Conservation (phyloP, 2,113 vertebrate genomes). For the Cyanocitta stelleri region DNA sequence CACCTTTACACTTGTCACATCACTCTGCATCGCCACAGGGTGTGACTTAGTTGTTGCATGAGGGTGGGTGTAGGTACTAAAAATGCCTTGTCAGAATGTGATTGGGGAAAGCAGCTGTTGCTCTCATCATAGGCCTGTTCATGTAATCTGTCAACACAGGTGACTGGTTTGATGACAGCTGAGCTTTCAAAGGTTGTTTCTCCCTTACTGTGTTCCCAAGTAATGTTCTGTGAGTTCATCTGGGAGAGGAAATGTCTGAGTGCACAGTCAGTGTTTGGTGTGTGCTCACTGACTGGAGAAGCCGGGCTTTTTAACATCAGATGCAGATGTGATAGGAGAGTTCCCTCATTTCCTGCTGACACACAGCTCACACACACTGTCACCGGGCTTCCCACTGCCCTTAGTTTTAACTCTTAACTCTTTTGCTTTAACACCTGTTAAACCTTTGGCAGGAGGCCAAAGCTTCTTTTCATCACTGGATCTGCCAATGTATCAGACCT, state of each 20-base stretch:
- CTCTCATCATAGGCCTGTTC: not conserved
- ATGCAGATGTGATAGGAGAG: not conserved
- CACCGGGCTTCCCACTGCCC: not conserved
- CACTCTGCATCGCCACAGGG: not conserved
- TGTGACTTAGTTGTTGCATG: not conserved
- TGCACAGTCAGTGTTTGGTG: not conserved
- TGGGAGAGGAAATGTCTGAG: not conserved
- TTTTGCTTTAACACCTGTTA: not conserved
- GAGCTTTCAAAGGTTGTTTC: not conserved
- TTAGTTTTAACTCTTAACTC: not conserved
- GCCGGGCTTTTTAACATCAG: accelerated
- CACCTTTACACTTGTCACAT: not conserved
- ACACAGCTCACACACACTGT: not conserved
- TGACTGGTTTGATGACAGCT: not conserved
- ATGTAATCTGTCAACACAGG: not conserved
- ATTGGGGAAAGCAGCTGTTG: not conserved
- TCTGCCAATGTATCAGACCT: not conserved
- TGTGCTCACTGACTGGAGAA: not conserved
- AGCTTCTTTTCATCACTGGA: not conserved
- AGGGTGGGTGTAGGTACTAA: not conserved
- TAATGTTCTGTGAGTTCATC: not conserved
- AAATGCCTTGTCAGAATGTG: not conserved
- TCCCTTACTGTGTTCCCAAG: not conserved
- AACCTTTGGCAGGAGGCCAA: not conserved
- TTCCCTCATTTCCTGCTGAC: not conserved